Evolutionary conservation across 2,113 vertebrate species (phyloP).

Genomic region (Phaethornis superciliosus): DNA sequence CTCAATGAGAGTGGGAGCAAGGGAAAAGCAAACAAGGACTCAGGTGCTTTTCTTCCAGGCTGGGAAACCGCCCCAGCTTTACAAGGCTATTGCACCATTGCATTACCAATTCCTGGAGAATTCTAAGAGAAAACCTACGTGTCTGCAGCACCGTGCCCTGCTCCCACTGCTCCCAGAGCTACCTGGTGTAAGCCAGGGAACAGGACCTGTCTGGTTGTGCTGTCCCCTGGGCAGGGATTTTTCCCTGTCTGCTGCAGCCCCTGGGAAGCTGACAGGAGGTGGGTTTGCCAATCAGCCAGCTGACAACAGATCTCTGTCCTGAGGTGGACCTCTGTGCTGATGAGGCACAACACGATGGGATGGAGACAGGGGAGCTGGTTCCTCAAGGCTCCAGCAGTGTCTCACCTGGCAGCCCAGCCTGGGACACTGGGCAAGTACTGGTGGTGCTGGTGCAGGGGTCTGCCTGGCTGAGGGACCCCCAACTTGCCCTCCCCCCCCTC

Average conservation of each 20-base stretch:
- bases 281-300: background rate
- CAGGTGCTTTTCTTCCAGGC: background rate
- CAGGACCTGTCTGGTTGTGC: accelerated
- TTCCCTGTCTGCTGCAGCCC: background rate
- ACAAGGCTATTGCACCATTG: background rate
- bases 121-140: background rate
- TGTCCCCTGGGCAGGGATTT: background rate
- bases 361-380: background rate
- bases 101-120: background rate
- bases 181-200: background rate
- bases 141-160: background rate
- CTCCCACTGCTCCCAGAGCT: background rate
- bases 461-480: background rate
- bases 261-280: accelerated
- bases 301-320: background rate
- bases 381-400: accelerated
- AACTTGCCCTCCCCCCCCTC: background rate
- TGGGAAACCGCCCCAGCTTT: background rate
- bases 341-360: accelerated
- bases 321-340: background rate
- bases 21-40: background rate
- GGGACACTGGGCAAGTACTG: accelerated
- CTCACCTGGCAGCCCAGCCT: background rate
- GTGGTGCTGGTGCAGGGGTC: background rate
- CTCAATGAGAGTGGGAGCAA: accelerated